Evolutionary conservation across 1,140 invertebrate genomes (phyloP).

Genomic region (Maniola jurtina): DNA sequence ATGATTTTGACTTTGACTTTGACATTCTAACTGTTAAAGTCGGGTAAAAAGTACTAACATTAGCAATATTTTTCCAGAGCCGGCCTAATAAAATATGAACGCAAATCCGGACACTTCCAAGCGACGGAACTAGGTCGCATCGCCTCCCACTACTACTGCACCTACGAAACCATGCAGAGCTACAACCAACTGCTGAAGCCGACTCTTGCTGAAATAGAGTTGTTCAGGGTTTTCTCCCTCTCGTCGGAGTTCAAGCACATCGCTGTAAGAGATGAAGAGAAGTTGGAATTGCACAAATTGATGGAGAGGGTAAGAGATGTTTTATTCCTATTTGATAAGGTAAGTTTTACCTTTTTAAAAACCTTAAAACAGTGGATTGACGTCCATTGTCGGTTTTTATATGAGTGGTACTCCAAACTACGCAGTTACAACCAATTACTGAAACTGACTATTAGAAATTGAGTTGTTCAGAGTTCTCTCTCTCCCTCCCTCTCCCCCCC

Average conservation of each 20-base stretch:
- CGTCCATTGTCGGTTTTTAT: too few relatives aligned
- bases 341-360: too few relatives aligned
- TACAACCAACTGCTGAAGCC: constrained; percentile 99
- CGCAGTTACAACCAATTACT: too few relatives aligned
- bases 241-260: constrained; percentile 96
- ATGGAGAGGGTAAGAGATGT: constrained; percentile 82
- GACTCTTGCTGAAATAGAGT: constrained; percentile 97
- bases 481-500: too few relatives aligned
- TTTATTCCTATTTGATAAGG: too few relatives aligned
- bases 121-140: constrained; percentile 97
- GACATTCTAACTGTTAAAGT: too few relatives aligned
- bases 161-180: constrained; percentile 96
- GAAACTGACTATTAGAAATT: constrained; percentile 94
- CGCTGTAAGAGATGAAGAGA: constrained; percentile 98
- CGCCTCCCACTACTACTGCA: constrained; percentile 98
- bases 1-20: too few relatives aligned
- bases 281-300: constrained; percentile 97
- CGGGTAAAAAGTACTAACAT: too few relatives aligned
- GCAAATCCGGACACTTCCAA: constrained; percentile 96
- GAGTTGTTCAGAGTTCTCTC: constrained; percentile 99
- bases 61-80: constrained; percentile 83
- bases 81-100: constrained; percentile 96
- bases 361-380: background rate
- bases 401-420: too few relatives aligned
- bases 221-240: constrained; percentile 99